Percentiles rank a stretch among this genome's conserved stretches.
Evolutionary conservation across 1,140 invertebrate genomes (phyloP).

Genomic region (Zaprionus inermis): DNA sequence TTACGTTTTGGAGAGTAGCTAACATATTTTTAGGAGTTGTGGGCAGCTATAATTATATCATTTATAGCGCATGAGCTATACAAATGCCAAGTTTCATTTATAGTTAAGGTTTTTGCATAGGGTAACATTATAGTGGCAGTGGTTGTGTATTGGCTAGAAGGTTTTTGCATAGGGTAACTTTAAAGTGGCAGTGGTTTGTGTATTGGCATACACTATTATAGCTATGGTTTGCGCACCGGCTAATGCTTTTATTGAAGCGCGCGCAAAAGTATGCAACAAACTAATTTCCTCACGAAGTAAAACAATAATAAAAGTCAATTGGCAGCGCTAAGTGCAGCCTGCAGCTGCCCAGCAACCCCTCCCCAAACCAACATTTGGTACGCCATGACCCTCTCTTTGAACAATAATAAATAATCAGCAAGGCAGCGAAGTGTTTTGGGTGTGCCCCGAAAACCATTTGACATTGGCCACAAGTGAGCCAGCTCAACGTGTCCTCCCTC

Average conservation of each 20-base stretch:
- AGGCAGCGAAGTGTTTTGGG: slow-evolving; percentile 21
- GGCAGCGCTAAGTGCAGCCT: slow-evolving; percentile 20
- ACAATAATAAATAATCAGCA: slow-evolving; percentile 47
- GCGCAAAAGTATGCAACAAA: neutral
- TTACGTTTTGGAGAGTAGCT: slow-evolving; percentile 12
- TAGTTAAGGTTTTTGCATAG: neutral
- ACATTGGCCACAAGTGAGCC: slow-evolving; percentile 62
- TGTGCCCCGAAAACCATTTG: slow-evolving; percentile 51
- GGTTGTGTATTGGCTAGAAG: neutral
- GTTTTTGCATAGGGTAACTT: neutral
- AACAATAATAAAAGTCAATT: slow-evolving; percentile 26
- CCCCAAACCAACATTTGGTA: neutral
- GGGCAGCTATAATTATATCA: neutral
- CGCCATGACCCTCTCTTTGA: neutral
- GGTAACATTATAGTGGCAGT: no score
- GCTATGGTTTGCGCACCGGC: neutral
- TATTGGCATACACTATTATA: neutral
- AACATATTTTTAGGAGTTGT: slow-evolving; percentile 8
- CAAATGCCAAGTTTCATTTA: neutral
- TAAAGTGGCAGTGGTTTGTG: no score
- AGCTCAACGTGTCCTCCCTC: slow-evolving; percentile 14
- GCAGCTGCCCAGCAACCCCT: slow-evolving; percentile 1
- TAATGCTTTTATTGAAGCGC: neutral
- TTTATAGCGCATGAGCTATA: neutral
- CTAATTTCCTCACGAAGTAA: slow-evolving; percentile 12